phyloP scores from a whole-genome alignment of 2,113 vertebrate genomes.

The Malurus cyaneus region DNA sequence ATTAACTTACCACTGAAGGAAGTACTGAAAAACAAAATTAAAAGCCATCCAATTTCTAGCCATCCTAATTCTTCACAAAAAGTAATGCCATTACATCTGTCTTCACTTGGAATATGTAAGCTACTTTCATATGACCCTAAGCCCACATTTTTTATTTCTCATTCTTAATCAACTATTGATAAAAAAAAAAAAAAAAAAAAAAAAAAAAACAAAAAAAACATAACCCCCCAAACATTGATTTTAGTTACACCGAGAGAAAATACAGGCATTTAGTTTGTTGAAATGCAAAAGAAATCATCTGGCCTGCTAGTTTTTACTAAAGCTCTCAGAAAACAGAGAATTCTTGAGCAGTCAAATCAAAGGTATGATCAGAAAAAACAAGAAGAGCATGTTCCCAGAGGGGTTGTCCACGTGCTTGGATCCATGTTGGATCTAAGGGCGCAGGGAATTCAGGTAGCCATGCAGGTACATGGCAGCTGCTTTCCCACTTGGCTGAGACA shows the following conservation, averaged over 20 bases:
- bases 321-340: neutral
- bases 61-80: neutral
- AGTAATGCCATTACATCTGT: neutral
- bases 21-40: constrained; percentile 59
- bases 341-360: neutral
- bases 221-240: neutral
- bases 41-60: constrained; percentile 40
- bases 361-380: neutral
- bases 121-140: neutral
- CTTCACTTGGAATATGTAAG: constrained; percentile 25
- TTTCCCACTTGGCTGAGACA: neutral
- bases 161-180: neutral
- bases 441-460: neutral
- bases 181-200: neutral
- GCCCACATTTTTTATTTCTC: neutral
- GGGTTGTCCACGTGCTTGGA: accelerated
- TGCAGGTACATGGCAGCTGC: neutral
- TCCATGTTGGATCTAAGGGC: accelerated
- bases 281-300: neutral
- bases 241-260: neutral
- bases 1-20: constrained; percentile 57
- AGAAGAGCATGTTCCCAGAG: neutral
- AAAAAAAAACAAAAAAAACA: no score
- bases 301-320: neutral
- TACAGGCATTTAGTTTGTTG: neutral